Evolutionary conservation across 2,113 vertebrate genomes (phyloP).

Genomic region (Anthoscopus minutus): DNA sequence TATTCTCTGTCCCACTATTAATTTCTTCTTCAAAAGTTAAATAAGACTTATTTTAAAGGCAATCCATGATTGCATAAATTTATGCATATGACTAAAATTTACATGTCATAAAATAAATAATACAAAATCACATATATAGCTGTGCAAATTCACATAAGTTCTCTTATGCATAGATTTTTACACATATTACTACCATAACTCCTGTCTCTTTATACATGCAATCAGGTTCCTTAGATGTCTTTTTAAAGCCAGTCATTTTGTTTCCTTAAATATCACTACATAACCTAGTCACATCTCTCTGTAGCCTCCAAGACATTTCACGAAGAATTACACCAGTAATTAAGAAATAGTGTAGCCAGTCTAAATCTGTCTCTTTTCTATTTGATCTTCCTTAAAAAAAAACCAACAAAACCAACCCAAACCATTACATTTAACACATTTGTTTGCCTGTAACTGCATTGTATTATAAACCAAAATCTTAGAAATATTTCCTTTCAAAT

Average conservation of each 20-base stretch:
- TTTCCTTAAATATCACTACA: not conserved
- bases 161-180: not conserved
- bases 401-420: fast-evolving
- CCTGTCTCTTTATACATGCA: not conserved
- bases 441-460: not conserved
- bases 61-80: not conserved
- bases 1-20: not conserved
- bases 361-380: not conserved
- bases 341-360: not conserved
- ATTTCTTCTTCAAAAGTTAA: not conserved
- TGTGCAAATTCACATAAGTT: not conserved
- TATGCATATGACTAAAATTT: not conserved
- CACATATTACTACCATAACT: not conserved
- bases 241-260: not conserved
- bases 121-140: not conserved
- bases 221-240: not conserved
- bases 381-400: not conserved
- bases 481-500: not conserved
- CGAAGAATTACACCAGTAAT: not conserved
- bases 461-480: not conserved
- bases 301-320: not conserved
- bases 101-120: not conserved
- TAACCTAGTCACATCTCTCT: not conserved
- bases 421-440: not conserved
- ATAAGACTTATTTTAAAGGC: not conserved